Evolutionary conservation across 1,140 invertebrate genomes (phyloP), one percentile per base, ranked within the genome.

Genomic region (Microvelia longipes): DNA sequence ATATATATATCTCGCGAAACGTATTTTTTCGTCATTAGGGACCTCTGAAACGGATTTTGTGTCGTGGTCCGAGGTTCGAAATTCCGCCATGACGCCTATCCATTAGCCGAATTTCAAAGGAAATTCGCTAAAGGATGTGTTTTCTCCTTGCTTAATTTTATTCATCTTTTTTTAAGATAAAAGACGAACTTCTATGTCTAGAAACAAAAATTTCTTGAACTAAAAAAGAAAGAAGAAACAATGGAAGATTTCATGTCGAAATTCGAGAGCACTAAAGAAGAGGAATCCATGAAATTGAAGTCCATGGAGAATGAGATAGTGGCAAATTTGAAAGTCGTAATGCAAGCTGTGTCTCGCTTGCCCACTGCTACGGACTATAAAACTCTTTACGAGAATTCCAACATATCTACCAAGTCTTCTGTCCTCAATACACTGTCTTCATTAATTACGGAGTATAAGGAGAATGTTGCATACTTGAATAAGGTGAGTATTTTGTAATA

Each of bases 191-290:
- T 64, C 25, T 64, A 26, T 64, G 2, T 64, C 62, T 24, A 2
- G 62, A 11, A 64, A 64, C 24, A 5, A 64, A 64, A 64, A 64
- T 64, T 24, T 26, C 5, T 24, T 5, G 62, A 64, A 24, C 25
- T 64, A 25, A 64, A 64, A 25, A 64, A 26, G 24, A 64, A 64
- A 25, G 62, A 64, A 26, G 62, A 64, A 25, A 14, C 25, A 24
- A 64, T 64, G 62, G 62, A 64, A 64, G 62, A 64, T 24, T 64
- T 64, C 25, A 15, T 64, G 62, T 24, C 15, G 15, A 64, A 64
- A 64, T 64, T 26, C 15, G 62, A 64, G 5, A 24, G 15, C 15
- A 15, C 24, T 2, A 64, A 64, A 64, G 62, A 25, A 11, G 15
- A 64, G 62, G 62, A 64, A 26, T 24, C 25, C 5, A 14, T 24